Evolutionary conservation across 2,888 invertebrate species (phyloP).

Genomic region (Cerastis leucographa): DNA sequence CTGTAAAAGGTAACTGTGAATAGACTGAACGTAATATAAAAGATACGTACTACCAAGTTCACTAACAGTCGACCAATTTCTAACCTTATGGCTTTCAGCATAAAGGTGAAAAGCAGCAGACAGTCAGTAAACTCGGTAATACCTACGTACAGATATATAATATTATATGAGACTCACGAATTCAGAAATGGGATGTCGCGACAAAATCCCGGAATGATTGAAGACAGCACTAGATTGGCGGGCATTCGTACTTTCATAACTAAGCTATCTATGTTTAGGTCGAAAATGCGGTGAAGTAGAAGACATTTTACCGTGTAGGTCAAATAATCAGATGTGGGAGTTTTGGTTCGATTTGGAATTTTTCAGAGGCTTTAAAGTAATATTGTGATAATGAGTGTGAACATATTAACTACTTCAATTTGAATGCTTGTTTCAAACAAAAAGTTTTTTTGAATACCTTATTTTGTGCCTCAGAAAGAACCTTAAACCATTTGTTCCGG

Average conservation of each 20-base stretch:
- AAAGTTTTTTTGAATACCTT: neutral
- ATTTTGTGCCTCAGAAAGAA: neutral
- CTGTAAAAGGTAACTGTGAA: neutral
- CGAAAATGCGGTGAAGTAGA: constrained; percentile 11
- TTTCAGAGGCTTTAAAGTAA: too few relatives aligned
- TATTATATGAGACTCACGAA: constrained; percentile 61
- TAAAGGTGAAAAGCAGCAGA: too few relatives aligned
- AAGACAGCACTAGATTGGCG: constrained; percentile 75
- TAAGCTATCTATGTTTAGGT: constrained; percentile 44
- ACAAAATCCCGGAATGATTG: constrained; percentile 79
- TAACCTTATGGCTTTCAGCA: too few relatives aligned
- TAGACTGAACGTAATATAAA: neutral
- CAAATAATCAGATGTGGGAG: neutral
- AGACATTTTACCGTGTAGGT: neutral
- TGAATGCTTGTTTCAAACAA: neutral
- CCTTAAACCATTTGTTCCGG: too few relatives aligned
- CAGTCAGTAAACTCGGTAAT: neutral
- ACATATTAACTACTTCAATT: neutral
- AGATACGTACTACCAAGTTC: neutral
- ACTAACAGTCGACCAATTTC: neutral
- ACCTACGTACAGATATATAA: constrained; percentile 44
- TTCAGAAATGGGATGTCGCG: constrained; percentile 80
- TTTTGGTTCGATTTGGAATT: neutral
- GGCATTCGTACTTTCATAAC: constrained; percentile 65
- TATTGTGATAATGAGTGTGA: neutral